phyloP scores from a whole-genome alignment of 2,888 invertebrate genomes.

The Ochropleura plecta region DNA sequence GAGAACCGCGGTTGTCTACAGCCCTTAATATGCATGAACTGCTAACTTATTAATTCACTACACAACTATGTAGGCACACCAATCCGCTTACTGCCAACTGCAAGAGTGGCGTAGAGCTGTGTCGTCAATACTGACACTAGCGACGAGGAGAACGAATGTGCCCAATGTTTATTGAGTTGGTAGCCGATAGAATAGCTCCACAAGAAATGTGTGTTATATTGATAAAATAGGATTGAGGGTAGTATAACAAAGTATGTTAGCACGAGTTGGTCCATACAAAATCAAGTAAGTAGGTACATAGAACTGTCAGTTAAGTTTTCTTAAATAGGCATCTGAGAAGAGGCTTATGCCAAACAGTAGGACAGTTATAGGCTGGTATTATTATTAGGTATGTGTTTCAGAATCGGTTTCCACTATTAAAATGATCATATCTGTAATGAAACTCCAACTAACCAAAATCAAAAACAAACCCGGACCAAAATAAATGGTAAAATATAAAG shows the following conservation, averaged over 20 bases:
- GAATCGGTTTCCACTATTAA: no score
- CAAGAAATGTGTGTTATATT: conserved; percentile 27
- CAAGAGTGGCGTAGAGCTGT: conserved; percentile 20
- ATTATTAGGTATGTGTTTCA: no score
- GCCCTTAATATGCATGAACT: conserved; percentile 84
- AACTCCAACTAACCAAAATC: background rate
- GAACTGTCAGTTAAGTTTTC: no score
- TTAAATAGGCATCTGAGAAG: no score
- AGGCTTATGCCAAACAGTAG: no score
- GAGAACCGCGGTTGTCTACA: conserved; percentile 74
- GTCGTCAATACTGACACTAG: conserved; percentile 33
- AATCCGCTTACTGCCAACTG: conserved; percentile 55
- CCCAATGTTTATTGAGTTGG: conserved; percentile 42
- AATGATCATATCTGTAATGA: background rate
- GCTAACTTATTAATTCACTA: conserved; percentile 82
- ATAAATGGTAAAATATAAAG: conserved; percentile 28
- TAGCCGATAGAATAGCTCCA: conserved; percentile 21
- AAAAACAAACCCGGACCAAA: background rate
- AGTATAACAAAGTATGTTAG: conserved; percentile 34
- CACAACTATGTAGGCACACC: conserved; percentile 72
- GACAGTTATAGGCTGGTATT: no score
- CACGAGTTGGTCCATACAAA: background rate
- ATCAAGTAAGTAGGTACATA: no score
- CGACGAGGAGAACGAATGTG: conserved; percentile 46
- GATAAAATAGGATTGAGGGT: conserved; percentile 5